Base-by-base conservation (phyloP, 2,113 vertebrate species). In the Emydura subglobosa region DNA sequence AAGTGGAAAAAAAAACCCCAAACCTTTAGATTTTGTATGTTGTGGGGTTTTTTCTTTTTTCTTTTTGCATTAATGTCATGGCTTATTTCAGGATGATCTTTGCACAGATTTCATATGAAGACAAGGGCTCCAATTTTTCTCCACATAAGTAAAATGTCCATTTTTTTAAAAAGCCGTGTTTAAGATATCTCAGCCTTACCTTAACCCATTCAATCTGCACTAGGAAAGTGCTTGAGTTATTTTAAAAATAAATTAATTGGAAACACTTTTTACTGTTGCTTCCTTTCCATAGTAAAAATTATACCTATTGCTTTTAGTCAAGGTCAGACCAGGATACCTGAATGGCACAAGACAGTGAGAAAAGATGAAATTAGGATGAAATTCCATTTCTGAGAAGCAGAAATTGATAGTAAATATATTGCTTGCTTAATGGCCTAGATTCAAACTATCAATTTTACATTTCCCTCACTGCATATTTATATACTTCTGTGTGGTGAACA, bases 211-310 rank as follows among this genome's bases (percentile, higher is more conserved):
- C n/a, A 51, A 10, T 55, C 92, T 92, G 25, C 51, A 11, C 88
- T 96, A 65, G 79, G 47, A 82, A 49, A 72, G 82, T 8, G 17
- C 22, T 65, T 31, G 59, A 54, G 68, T 5, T 19, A 92, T 92
- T 86, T 61, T 61, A 55, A 84, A 79, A 0, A 0, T 21, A 59
- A 80, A 39, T 79, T 0, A 72, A 93, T 95, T 83, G 51, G 34
- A 93, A 95, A 76, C 79, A 13, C 54, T 42, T 93, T 94, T 94
- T 86, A 50, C 34, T 10, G 91, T 47, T 44, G 7, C 4, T 89
- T 94, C 10, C 11, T 94, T 93, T 84, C 88, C 53, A 89, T 31
- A 86, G 47, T 86, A 91, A 31, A 88, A 84, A 86, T 91, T 83
- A 25, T 7, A 31, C 83, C 7, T 93, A 7, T 55, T 92, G 22